phyloP scores from a whole-genome alignment of 92 coral and sea anemone species.

The Palythoa grandiflora region DNA sequence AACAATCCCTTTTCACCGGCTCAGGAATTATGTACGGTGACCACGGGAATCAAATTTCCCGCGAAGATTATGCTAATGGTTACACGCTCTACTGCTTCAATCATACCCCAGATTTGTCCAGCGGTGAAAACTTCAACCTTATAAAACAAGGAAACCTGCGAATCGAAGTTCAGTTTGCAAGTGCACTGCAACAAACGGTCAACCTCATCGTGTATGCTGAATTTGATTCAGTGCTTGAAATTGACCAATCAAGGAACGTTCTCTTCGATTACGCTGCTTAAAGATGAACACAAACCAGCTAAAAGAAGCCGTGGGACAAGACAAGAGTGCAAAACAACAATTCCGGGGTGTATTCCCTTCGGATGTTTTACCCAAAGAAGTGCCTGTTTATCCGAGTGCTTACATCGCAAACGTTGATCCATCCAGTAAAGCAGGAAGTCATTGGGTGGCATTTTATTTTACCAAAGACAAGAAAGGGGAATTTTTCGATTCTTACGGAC shows the following conservation, averaged over 20 bases:
- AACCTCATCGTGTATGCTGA: neutral
- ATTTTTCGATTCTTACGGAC: conserved; percentile 69
- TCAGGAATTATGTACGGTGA: neutral
- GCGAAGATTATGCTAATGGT: neutral
- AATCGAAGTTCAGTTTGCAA: conserved; percentile 56
- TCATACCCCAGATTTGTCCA: conserved; percentile 45
- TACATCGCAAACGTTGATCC: conserved; percentile 29
- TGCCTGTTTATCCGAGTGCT: neutral
- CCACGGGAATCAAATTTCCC: neutral
- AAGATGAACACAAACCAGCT: neutral
- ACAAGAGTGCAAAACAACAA: neutral
- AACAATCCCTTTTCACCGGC: neutral
- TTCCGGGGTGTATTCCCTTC: neutral
- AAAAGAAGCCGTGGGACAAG: neutral
- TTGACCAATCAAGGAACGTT: neutral
- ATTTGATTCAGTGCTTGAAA: neutral
- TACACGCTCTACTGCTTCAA: neutral
- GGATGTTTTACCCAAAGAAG: neutral
- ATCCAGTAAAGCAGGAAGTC: conserved; percentile 50
- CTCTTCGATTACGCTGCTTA: neutral
- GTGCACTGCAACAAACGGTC: conserved; percentile 16
- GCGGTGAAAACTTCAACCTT: conserved; percentile 40
- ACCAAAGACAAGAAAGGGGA: conserved; percentile 61
- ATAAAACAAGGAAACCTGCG: conserved; percentile 56
- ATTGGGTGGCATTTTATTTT: conserved; percentile 53